Evolutionary conservation across 2,888 invertebrate genomes (phyloP).

Genomic region (Andrena bucephala): DNA sequence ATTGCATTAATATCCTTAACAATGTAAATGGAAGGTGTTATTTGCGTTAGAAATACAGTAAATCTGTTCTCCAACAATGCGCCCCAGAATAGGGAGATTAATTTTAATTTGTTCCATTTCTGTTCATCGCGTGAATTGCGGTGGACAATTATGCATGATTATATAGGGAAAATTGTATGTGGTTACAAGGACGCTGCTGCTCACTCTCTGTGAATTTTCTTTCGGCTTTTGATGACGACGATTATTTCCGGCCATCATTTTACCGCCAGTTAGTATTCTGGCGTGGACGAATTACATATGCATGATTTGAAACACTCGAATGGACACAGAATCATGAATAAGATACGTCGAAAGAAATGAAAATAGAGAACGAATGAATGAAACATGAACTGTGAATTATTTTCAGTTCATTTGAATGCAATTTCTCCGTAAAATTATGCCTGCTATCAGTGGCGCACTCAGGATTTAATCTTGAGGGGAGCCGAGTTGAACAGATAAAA

Average conservation of each 20-base stretch:
- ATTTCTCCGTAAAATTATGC: too few relatives aligned
- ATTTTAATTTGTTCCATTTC: slow-evolving; percentile 19
- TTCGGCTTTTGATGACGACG: not conserved
- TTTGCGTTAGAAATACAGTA: not conserved
- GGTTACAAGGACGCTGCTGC: not conserved
- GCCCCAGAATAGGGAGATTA: not conserved
- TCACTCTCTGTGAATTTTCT: not conserved
- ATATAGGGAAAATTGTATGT: slow-evolving; percentile 5
- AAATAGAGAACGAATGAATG: not conserved
- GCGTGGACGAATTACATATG: not conserved
- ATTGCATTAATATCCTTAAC: not conserved
- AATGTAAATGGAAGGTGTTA: not conserved
- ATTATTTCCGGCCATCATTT: not conserved
- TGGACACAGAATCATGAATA: not conserved
- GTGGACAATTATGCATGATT: slow-evolving; percentile 12
- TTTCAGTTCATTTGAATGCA: not conserved
- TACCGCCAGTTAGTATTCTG: not conserved
- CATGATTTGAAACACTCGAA: not conserved
- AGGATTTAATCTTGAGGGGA: too few relatives aligned
- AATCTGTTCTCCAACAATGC: not conserved
- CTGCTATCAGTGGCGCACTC: too few relatives aligned
- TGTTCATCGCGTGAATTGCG: slow-evolving; percentile 2
- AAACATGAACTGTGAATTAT: not conserved
- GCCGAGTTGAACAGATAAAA: too few relatives aligned
- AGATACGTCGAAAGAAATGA: not conserved